Conservation (phyloP, 1,140 invertebrate species). For the Eumaeus atala region DNA sequence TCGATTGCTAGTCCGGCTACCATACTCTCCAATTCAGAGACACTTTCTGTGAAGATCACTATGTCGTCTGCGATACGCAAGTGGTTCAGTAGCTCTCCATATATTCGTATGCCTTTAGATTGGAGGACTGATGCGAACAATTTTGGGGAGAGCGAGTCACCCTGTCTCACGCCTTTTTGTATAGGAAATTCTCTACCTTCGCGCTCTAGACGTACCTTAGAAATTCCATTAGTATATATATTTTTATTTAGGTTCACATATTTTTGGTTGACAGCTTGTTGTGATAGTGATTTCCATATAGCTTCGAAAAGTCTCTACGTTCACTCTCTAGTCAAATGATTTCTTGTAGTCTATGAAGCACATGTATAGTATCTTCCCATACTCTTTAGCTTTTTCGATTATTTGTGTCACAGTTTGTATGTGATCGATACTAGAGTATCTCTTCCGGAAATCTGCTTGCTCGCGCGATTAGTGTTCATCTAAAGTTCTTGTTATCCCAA, state of each 20-base stretch:
- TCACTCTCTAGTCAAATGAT: conserved; percentile 26
- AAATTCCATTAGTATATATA: too few species aligned
- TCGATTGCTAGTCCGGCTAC: conserved; percentile 16
- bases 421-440: conserved; percentile 21
- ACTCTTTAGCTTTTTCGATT: conserved; percentile 11
- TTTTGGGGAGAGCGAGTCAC: too few species aligned
- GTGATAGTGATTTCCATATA: conserved; percentile 20
- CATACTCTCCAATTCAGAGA: conserved; percentile 18
- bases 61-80: conserved; percentile 17
- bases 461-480: conserved; percentile 25
- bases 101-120: neutral
- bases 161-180: neutral
- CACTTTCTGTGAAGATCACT: conserved; percentile 14
- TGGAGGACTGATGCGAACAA: too few species aligned
- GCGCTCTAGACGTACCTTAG: too few species aligned
- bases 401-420: conserved; percentile 20
- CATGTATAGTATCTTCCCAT: conserved; percentile 14
- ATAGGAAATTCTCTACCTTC: too few species aligned
- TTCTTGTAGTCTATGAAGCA: conserved; percentile 26
- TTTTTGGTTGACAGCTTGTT: conserved; percentile 21
- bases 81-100: conserved; percentile 12
- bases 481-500: conserved; percentile 17
- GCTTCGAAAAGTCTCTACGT: conserved; percentile 10
- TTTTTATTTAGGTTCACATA: too few species aligned
- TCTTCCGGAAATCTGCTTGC: conserved; percentile 25